phyloP scores from a whole-genome alignment of 2,113 vertebrate species.

The Lonchura striata region DNA sequence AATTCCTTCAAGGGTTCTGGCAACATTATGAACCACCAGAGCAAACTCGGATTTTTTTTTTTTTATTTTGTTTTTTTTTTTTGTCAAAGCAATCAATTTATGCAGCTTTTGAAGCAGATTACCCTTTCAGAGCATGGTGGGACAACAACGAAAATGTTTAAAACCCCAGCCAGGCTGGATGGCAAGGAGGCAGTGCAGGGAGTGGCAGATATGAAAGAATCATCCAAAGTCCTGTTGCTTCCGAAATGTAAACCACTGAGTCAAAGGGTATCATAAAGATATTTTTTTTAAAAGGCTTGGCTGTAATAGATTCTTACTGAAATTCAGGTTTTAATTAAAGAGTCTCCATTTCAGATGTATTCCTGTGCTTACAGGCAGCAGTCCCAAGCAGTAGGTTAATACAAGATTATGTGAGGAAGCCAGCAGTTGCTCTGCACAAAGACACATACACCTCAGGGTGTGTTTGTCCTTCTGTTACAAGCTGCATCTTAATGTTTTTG shows the following conservation, averaged over 20 bases:
- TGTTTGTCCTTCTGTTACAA: slow-evolving; percentile 46
- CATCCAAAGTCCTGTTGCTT: not conserved
- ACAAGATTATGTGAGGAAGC: not conserved
- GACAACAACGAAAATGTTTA: not conserved
- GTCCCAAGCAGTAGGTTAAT: not conserved
- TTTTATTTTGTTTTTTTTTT: not conserved
- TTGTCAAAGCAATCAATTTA: slow-evolving; percentile 44
- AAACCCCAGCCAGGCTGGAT: not conserved
- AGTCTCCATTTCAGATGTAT: not conserved
- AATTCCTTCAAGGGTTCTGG: slow-evolving; percentile 63
- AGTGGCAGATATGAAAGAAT: not conserved
- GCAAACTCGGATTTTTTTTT: not conserved
- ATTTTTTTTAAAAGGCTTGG: not conserved
- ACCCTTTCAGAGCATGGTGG: not conserved
- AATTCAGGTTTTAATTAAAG: slow-evolving; percentile 18
- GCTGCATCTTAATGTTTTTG: slow-evolving; percentile 21
- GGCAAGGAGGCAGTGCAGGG: rapidly evolving
- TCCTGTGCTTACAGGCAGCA: not conserved
- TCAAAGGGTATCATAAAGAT: not conserved
- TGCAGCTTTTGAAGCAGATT: not conserved
- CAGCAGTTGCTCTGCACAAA: slow-evolving; percentile 31
- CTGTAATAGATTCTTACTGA: not conserved
- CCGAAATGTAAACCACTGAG: not conserved
- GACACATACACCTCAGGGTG: slow-evolving; percentile 32
- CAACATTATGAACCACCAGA: slow-evolving; percentile 37